These are phyloP conservation scores for Nyctibius grandis DNA, from an alignment of 2,797 vertebrate genomes.

Conservation along the genomic window DNA sequence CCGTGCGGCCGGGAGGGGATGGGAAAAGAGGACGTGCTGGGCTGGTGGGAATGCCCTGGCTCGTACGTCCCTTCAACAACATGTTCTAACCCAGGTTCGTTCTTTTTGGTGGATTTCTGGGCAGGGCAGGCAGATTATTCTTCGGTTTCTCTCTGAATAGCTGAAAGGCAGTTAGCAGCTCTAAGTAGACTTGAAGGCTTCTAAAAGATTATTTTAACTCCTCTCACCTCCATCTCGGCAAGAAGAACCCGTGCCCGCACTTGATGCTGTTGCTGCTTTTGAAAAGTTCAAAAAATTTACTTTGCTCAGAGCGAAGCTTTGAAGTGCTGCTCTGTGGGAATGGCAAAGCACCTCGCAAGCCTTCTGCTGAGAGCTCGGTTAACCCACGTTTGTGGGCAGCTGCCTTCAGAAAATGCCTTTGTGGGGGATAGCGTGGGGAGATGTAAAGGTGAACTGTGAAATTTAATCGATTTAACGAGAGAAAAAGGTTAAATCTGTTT, in stretches of 20 bases:
- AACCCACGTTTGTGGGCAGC: constrained; percentile 19
- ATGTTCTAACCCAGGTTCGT: constrained; percentile 14
- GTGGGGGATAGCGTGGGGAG: not conserved
- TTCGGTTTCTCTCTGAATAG: constrained; percentile 1
- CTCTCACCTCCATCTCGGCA: not conserved
- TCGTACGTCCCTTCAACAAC: not conserved
- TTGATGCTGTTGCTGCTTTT: constrained; percentile 27
- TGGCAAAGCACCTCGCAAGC: not conserved
- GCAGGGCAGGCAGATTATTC: constrained; percentile 6
- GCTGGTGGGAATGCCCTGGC: constrained; percentile 28
- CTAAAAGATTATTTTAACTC: constrained; percentile 4
- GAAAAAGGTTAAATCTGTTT: constrained; percentile 21
- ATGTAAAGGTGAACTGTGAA: constrained; percentile 11
- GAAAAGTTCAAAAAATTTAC: constrained; percentile 26
- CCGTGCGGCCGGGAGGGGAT: not conserved
- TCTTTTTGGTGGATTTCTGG: constrained; percentile 23
- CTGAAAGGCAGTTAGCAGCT: constrained; percentile 39
- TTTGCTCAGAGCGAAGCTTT: constrained; percentile 49
- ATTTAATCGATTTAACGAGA: not conserved
- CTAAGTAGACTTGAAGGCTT: constrained; percentile 17
- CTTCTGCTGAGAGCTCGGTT: not conserved
- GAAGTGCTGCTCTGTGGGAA: constrained; percentile 49
- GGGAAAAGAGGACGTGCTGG: constrained; percentile 26
- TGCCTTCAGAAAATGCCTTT: not conserved
- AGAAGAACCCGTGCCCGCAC: not conserved